phyloP scores from a whole-genome alignment of 2,888 invertebrate species.

The Nomada flava region DNA sequence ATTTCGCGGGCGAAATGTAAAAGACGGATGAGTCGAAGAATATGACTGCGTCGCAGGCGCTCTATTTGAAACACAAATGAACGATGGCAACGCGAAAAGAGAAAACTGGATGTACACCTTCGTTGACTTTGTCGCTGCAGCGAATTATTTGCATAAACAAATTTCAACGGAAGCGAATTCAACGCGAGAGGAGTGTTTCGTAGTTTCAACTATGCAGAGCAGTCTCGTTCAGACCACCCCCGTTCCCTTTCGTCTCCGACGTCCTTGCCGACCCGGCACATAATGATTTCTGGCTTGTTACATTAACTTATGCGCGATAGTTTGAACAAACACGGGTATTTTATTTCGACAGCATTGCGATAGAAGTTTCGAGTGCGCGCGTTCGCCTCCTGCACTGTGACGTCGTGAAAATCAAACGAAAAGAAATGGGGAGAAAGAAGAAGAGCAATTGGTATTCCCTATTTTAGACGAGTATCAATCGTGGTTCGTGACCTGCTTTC shows the following conservation, averaged over 20 bases:
- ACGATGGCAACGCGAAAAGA: constrained; percentile 51
- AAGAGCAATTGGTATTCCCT: not conserved
- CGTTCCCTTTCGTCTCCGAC: constrained; percentile 29
- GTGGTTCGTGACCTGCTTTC: not conserved
- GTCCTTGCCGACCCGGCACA: constrained; percentile 40
- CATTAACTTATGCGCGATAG: constrained; percentile 61
- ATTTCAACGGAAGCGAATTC: constrained; percentile 74
- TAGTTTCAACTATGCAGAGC: constrained; percentile 65
- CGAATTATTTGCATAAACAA: constrained; percentile 80
- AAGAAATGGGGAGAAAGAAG: not conserved
- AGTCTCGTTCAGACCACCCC: constrained; percentile 59
- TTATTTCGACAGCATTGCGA: constrained; percentile 35
- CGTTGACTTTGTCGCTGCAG: constrained; percentile 70
- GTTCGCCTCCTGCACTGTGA: not conserved
- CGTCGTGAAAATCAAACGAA: too few species aligned
- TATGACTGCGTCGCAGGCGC: constrained; percentile 49
- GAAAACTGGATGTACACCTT: constrained; percentile 64
- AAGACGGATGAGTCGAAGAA: constrained; percentile 54
- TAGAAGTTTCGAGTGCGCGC: not conserved
- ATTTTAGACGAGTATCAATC: constrained; percentile 2
- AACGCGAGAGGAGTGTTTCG: constrained; percentile 67
- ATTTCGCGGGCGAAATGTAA: constrained; percentile 12
- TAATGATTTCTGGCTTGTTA: constrained; percentile 67
- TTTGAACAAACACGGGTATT: constrained; percentile 51
- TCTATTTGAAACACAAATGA: constrained; percentile 64